phyloP scores from a whole-genome alignment of 2,797 vertebrate species.

The Orientallactaga sibirica region DNA sequence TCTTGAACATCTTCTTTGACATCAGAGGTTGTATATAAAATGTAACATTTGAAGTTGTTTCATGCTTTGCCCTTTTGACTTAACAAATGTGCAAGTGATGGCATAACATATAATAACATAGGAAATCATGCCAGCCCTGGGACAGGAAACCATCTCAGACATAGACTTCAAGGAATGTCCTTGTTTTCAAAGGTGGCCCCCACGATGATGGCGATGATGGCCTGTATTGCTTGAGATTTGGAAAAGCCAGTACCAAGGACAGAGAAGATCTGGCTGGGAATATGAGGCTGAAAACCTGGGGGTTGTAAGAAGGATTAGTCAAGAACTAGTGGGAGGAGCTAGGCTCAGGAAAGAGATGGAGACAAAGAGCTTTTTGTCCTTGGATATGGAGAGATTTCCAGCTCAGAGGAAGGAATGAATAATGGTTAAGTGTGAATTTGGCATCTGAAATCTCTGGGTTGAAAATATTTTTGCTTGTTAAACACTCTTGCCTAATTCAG shows the following conservation, averaged over 20 bases:
- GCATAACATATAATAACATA: constrained; percentile 77
- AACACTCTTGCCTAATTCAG: not conserved
- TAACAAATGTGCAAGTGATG: constrained; percentile 72
- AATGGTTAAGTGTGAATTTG: not conserved
- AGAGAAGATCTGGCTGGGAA: constrained; percentile 83
- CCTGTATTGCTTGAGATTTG: constrained; percentile 37
- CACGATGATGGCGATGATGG: constrained; percentile 62
- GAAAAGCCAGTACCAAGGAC: constrained; percentile 88
- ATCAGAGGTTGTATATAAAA: constrained; percentile 28
- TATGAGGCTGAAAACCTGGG: constrained; percentile 68
- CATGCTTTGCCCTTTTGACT: not conserved
- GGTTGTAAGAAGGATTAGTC: not conserved
- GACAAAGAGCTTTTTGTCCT: constrained; percentile 29
- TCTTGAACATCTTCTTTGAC: constrained; percentile 7
- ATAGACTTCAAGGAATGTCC: constrained; percentile 82
- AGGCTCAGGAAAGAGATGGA: not conserved
- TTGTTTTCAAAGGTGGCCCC: constrained; percentile 60
- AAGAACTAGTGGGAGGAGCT: constrained; percentile 22
- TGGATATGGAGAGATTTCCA: not conserved
- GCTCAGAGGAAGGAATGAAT: not conserved
- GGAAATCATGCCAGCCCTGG: constrained; percentile 72
- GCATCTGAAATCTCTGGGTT: constrained; percentile 32
- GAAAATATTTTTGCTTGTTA: constrained; percentile 13
- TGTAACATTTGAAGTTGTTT: constrained; percentile 8
- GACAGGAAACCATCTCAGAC: constrained; percentile 77